These are phyloP conservation scores for Paramormyrops hopkinsi DNA, from an alignment of 2,797 vertebrate genomes.

Conservation along the genomic window DNA sequence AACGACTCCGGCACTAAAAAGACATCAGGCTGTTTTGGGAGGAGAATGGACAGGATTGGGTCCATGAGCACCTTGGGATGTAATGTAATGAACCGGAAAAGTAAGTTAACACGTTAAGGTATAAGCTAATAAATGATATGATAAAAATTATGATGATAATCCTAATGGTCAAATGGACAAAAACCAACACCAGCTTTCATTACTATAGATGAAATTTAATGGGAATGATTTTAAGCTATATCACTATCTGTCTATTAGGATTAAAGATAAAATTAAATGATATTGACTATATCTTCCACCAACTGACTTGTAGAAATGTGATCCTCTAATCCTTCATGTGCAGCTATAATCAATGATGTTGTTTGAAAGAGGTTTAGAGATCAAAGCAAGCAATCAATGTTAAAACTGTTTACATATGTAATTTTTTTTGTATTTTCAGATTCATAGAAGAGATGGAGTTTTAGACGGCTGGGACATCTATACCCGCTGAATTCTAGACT, in stretches of 20 bases:
- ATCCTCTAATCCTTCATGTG: neutral
- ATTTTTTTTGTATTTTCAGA: constrained; percentile 49
- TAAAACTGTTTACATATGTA: neutral
- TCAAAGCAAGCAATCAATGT: neutral
- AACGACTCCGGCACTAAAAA: constrained; percentile 45
- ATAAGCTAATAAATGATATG: neutral
- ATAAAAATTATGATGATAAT: neutral
- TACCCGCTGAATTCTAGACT: constrained; percentile 27
- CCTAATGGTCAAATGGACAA: neutral
- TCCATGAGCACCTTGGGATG: constrained; percentile 73
- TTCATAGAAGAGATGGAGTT: constrained; percentile 59
- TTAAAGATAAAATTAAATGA: neutral
- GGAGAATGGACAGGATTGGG: constrained; percentile 76
- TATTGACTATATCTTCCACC: neutral
- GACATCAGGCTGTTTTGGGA: constrained; percentile 73
- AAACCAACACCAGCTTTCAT: neutral
- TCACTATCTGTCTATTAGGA: neutral
- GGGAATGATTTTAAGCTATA: neutral
- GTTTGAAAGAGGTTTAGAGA: neutral
- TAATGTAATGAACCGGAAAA: constrained; percentile 54
- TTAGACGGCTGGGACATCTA: constrained; percentile 37
- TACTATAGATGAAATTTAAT: neutral
- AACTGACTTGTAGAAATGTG: neutral
- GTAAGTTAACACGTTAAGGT: constrained; percentile 44
- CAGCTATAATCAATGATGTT: neutral